Evolutionary conservation across 2,888 invertebrate species (phyloP).

Genomic region (Cenopis cana): DNA sequence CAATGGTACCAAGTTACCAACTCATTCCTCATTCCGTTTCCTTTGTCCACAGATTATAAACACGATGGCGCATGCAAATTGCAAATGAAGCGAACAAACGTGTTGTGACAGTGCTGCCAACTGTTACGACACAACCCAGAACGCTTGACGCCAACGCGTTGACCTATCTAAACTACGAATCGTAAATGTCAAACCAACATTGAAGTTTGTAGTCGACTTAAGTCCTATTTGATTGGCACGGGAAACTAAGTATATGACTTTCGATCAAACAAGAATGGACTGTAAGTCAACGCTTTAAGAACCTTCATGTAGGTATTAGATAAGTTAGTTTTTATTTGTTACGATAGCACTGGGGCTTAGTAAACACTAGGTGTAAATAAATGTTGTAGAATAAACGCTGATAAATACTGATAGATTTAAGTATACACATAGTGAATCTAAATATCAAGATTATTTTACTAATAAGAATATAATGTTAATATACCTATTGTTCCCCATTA

Average conservation of each 20-base stretch:
- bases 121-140: constrained; percentile 37
- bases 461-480: not conserved
- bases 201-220: constrained; percentile 12
- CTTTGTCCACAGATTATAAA: constrained; percentile 30
- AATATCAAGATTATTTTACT: not conserved
- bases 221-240: constrained; percentile 13
- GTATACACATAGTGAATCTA: not conserved
- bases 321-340: constrained; percentile 8
- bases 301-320: not conserved
- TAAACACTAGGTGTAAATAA: constrained; percentile 26
- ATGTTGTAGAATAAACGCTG: constrained; percentile 17
- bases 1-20: not conserved
- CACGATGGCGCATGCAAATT: constrained; percentile 23
- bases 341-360: constrained; percentile 7
- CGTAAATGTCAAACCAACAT: constrained; percentile 18
- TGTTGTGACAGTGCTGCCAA: constrained; percentile 39
- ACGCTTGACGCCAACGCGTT: constrained; percentile 40
- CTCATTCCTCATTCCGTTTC: not conserved
- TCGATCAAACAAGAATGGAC: constrained; percentile 10
- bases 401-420: constrained; percentile 3
- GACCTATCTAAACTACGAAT: constrained; percentile 26
- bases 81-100: constrained; percentile 33
- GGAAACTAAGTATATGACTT: not conserved
- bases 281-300: constrained; percentile 5
- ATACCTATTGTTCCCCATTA: no score